A percentile compares a stretch with the other conserved stretches of the same genome.
Evolutionary conservation across 2,797 vertebrate genomes (phyloP).

Genomic region (Distichodus sexfasciatus): DNA sequence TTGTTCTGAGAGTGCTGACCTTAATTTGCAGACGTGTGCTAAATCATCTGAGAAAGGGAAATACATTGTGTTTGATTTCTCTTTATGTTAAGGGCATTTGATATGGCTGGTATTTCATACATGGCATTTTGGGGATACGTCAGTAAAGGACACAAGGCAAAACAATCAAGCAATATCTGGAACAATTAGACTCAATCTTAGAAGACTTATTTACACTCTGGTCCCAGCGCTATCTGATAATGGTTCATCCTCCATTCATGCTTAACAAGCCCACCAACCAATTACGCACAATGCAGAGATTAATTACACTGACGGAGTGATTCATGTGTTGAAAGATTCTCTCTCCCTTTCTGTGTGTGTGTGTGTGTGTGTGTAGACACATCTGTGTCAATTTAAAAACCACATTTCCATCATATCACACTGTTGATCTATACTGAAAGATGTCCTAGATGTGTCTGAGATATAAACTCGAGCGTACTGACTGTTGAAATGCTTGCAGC

Average conservation of each 20-base stretch:
- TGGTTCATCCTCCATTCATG: slow-evolving; percentile 36
- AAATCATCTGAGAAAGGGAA: neutral
- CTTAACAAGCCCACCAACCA: slow-evolving; percentile 37
- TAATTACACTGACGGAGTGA: slow-evolving; percentile 44
- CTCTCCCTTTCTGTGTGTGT: slow-evolving; percentile 2
- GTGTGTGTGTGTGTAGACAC: slow-evolving; percentile 16
- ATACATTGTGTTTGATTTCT: neutral
- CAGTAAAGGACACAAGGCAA: slow-evolving; percentile 13
- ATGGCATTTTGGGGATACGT: slow-evolving; percentile 7
- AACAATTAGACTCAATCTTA: slow-evolving; percentile 30
- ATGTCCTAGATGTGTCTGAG: neutral
- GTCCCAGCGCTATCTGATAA: slow-evolving; percentile 33
- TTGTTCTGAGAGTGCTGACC: neutral
- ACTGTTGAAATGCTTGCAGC: neutral
- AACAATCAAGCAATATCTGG: slow-evolving; percentile 30
- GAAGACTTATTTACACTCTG: slow-evolving; percentile 28
- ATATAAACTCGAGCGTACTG: neutral
- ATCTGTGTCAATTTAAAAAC: neutral
- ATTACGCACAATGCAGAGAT: slow-evolving; percentile 38
- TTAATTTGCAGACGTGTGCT: neutral
- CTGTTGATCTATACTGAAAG: neutral
- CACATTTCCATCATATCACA: too few relatives aligned
- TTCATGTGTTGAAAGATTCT: slow-evolving; percentile 40
- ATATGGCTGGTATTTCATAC: slow-evolving; percentile 21
- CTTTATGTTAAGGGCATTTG: neutral